A percentile compares a stretch with the other conserved stretches of the same genome.
These are phyloP conservation scores for Trinorchestia longiramus DNA, from an alignment of 1,140 invertebrate species.

Conservation along the genomic window DNA sequence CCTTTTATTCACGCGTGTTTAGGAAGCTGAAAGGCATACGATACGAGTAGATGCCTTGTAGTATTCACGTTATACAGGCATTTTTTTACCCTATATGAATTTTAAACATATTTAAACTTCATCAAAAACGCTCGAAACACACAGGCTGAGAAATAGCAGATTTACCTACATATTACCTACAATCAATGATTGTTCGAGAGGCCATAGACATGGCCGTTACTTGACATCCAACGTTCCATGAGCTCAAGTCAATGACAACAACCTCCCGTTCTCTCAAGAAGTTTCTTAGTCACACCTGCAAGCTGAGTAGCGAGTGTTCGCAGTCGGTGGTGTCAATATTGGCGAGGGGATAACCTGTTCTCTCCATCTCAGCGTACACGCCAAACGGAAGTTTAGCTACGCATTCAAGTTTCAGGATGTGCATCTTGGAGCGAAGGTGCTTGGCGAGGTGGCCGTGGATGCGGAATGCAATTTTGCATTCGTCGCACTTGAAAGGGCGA, in stretches of 20 bases:
- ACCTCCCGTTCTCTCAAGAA: not conserved
- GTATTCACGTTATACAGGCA: no score
- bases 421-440: constrained; percentile 95
- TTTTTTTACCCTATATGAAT: no score
- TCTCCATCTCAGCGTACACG: constrained; percentile 94
- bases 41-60: no score
- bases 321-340: constrained; percentile 95
- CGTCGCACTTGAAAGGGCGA: constrained; percentile 92
- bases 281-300: constrained; percentile 74
- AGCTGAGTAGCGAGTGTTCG: constrained; percentile 89
- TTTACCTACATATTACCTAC: no score
- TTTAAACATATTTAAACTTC: no score
- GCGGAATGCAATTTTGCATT: constrained; percentile 95
- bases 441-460: constrained; percentile 97
- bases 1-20: no score
- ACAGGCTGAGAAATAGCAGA: no score
- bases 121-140: no score
- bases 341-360: constrained; percentile 88
- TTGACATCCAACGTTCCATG: no score
- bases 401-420: constrained; percentile 95
- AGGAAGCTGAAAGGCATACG: no score
- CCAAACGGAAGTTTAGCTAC: constrained; percentile 93
- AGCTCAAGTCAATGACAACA: not conserved
- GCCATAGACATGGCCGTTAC: no score
- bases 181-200: no score